Conservation (phyloP, 2,113 vertebrate species). For the Benitochromis conjunctus region DNA sequence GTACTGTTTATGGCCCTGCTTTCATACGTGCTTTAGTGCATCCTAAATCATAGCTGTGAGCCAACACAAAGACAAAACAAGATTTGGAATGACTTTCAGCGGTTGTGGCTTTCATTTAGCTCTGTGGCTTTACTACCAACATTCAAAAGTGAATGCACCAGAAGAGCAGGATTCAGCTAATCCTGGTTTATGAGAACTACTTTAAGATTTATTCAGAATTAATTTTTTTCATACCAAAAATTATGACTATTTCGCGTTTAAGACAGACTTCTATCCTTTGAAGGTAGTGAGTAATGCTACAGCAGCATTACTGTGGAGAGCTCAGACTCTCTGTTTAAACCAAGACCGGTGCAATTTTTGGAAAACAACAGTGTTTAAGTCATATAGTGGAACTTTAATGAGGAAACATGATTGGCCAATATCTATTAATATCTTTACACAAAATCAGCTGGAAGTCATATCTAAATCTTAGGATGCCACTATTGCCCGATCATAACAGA, state of each 20-base stretch:
- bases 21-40: neutral
- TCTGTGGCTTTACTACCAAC: neutral
- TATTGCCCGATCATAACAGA: neutral
- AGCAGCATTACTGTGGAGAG: neutral
- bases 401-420: neutral
- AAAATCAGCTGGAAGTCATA: neutral
- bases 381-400: rapidly evolving
- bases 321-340: neutral
- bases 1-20: neutral
- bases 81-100: neutral
- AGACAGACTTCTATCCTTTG: neutral
- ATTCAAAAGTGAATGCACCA: neutral
- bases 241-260: neutral
- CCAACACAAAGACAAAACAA: neutral
- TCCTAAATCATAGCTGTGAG: constrained; percentile 4
- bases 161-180: neutral
- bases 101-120: neutral
- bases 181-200: neutral
- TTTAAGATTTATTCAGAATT: neutral
- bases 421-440: neutral
- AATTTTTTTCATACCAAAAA: neutral
- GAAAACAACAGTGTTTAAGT: neutral
- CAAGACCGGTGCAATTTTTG: neutral
- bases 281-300: neutral
- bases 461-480: neutral